These are phyloP conservation scores for Microhierax caerulescens DNA, from an alignment of 2,797 vertebrate species.

Conservation along the genomic window DNA sequence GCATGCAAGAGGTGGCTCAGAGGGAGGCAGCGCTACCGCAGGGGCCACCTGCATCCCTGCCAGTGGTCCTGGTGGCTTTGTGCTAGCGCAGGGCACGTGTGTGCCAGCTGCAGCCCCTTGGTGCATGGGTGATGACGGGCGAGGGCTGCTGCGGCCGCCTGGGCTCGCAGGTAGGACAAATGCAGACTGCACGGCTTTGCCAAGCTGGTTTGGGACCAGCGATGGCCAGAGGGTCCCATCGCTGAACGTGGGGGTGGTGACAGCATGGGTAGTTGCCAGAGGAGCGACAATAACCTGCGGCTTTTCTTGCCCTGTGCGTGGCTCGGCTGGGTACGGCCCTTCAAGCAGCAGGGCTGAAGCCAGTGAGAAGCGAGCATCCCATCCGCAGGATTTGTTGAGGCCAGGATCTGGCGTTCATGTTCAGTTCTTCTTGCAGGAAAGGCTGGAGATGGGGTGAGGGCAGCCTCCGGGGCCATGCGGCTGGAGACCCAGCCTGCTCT, in stretches of 20 bases:
- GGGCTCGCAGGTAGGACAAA: no score
- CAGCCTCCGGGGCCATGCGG: rapidly evolving
- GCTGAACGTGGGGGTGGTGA: neutral
- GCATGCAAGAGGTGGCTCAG: neutral
- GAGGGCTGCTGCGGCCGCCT: neutral
- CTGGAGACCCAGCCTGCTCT: neutral
- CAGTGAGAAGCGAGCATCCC: neutral
- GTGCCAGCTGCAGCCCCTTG: neutral
- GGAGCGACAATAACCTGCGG: neutral
- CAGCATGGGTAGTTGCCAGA: neutral
- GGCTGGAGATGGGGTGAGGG: neutral
- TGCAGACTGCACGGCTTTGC: neutral
- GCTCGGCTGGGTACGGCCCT: neutral
- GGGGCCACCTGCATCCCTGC: neutral
- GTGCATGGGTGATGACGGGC: no score
- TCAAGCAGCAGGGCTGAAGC: neutral
- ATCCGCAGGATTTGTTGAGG: rapidly evolving
- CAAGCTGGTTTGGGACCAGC: neutral
- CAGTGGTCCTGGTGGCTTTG: neutral
- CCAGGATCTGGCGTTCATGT: neutral
- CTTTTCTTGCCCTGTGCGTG: neutral
- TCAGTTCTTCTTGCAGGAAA: neutral
- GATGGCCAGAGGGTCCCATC: neutral
- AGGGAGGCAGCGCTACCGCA: rapidly evolving
- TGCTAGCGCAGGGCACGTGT: neutral